Base-by-base conservation (phyloP, 2,797 vertebrate genomes). In the Florisuga fusca region DNA sequence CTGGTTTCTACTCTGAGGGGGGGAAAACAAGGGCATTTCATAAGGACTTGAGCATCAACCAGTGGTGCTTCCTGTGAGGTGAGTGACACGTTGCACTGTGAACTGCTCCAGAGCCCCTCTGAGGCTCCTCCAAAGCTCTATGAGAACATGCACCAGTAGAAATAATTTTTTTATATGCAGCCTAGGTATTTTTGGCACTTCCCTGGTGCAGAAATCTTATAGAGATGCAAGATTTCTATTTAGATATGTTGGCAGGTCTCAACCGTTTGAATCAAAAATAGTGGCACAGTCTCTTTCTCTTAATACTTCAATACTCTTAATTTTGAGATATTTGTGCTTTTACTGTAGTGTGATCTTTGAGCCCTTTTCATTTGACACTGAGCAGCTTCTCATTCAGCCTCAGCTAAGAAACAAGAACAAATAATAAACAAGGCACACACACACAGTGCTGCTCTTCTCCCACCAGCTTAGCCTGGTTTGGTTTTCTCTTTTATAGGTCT, bases 1-100 rank as follows among this genome's bases (percentile, higher is more conserved):
- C 96, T 97, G 63, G 78, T 83, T 26, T 98, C 97, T 41, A 98
- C 92, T 45, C 98, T 98, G 68, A 5, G 41, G 48, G 26, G 33
- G 46, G 89, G 86, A 38, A 92, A 92, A 85, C 41, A 26, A 61
- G 12, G 5, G 16, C 19, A 11, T 21, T 46, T 15, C 5, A 4
- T 84, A 23, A 83, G 54, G 29, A 9, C 16, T 1, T 16, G 66
- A 12, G 31, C n/a, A 51, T 25, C 22, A 15, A 29, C 8, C 3
- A 2, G 36, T 17, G 25, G n/a, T 10, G 12, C 43, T 29, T 63
- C 29, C 58, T 51, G 59, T 27, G 13, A 29, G 25, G n/a, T 27
- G 38, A 29, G 15, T n/a, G 45, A 67, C 36, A 17, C 12, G 0
- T 1, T 53, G 82, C 27, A 3, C 41, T n/a, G 36, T 11, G 77